phyloP scores from a whole-genome alignment of 2,113 vertebrate genomes.

The Centropristis striata region DNA sequence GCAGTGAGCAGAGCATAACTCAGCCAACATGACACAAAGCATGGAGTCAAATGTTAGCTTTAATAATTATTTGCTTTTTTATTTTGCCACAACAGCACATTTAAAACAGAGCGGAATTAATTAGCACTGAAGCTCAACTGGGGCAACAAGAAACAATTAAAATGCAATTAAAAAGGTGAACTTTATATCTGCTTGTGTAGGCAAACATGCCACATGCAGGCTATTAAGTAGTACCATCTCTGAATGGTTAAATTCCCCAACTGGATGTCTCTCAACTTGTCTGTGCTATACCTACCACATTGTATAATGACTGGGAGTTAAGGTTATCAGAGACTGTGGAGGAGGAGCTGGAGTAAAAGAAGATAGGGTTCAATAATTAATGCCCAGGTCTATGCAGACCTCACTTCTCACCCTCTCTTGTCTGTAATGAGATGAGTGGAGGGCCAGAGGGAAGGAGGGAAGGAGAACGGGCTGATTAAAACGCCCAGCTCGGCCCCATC shows the following conservation, averaged over 20 bases:
- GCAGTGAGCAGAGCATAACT: conserved; percentile 41
- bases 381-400: conserved; percentile 71
- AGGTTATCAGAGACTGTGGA: conserved; percentile 77
- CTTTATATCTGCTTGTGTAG: conserved; percentile 16
- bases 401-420: conserved; percentile 70
- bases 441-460: conserved; percentile 47
- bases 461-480: conserved; percentile 58
- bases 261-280: background rate
- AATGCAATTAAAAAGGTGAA: conserved; percentile 43
- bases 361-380: conserved; percentile 83
- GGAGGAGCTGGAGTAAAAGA: conserved; percentile 72
- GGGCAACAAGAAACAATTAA: conserved; percentile 43
- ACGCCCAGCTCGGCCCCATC: conserved; percentile 1
- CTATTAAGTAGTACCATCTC: conserved; percentile 1
- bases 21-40: conserved; percentile 40
- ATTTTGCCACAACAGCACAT: background rate
- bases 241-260: conserved; percentile 24
- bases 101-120: conserved; percentile 41
- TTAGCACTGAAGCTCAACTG: conserved; percentile 27
- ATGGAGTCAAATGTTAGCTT: conserved; percentile 43
- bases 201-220: conserved; percentile 40
- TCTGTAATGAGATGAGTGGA: conserved; percentile 77
- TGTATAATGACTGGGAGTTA: conserved; percentile 58
- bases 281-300: conserved; percentile 8
- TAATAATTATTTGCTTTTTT: conserved; percentile 40